Conservation (phyloP, 2,113 vertebrate genomes). For the Equus przewalskii region DNA sequence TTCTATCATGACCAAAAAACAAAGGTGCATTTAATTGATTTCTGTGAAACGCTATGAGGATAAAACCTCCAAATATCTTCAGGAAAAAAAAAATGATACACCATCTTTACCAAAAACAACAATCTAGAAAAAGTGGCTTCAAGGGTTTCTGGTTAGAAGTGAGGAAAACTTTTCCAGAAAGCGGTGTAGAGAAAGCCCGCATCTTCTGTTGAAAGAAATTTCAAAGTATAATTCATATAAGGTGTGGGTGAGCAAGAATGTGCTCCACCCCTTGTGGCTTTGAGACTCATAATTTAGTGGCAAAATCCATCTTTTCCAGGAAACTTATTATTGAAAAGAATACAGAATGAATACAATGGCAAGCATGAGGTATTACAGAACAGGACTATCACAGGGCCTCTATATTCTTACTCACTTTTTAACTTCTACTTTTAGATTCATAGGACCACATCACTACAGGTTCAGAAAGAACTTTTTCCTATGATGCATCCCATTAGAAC, state of each 20-base stretch:
- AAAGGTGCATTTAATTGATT: not conserved
- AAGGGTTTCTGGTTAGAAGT: not conserved
- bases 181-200: not conserved
- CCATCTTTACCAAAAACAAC: not conserved
- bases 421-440: not conserved
- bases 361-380: not conserved
- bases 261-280: not conserved
- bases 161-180: not conserved
- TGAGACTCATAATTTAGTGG: not conserved
- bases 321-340: not conserved
- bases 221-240: not conserved
- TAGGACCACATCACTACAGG: not conserved
- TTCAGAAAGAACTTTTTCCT: not conserved
- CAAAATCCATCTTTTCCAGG: constrained; percentile 5
- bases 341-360: not conserved
- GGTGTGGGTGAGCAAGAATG: not conserved
- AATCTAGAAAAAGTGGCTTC: not conserved
- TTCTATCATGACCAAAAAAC: not conserved
- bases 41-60: not conserved
- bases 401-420: not conserved
- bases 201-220: not conserved
- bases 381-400: not conserved
- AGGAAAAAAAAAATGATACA: not conserved
- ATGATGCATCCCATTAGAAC: not conserved
- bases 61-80: constrained; percentile 26